Base-by-base conservation (phyloP, 1,140 invertebrate species). In the Myzus persicae region DNA sequence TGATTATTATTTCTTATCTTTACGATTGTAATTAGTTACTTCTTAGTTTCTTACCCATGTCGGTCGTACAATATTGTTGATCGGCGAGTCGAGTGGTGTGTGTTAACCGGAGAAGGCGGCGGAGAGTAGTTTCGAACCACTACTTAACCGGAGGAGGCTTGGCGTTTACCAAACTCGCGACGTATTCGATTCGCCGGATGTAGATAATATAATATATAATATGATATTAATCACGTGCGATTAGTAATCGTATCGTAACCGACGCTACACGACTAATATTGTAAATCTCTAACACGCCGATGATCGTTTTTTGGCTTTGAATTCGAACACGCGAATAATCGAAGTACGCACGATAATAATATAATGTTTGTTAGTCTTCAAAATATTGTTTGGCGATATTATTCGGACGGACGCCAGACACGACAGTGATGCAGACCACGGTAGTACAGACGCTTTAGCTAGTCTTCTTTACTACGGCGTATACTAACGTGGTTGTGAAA, bases 351-450 rank as follows among this genome's bases (percentile, higher is more conserved):
- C 59, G 59, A n/a, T 59, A 31, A 67, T n/a, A n/a, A 5, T 76
- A 14, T 59, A 26, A 31, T 76, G 59, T 76, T n/a, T n/a, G n/a
- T 76, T n/a, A 18, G 11, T 76, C 59, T 76, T n/a, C 4, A 20
- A 76, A n/a, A 76, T 76, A 67, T n/a, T n/a, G 59, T 76, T n/a
- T n/a, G 31, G 59, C 59, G 59, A 76, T 76, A 76, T n/a, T 76
- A 76, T 76, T 76, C 59, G 31, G n/a, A n/a, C 59, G 59, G 59
- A n/a, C 59, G n/a, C 59, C 31, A 76, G 31, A n/a, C 59, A 76
- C 59, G 31, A 76, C 31, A 76, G n/a, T 76, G 59, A 76, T 18
- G 4, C 59, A 76, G 14, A 76, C n/a, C n/a, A 6, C 59, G 11
- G 59, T 14, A n/a, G n/a, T n/a, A 76, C 59, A n/a, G 31, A 1